Evolutionary conservation across 2,113 vertebrate species (phyloP).

Genomic region (Pipa parva): DNA sequence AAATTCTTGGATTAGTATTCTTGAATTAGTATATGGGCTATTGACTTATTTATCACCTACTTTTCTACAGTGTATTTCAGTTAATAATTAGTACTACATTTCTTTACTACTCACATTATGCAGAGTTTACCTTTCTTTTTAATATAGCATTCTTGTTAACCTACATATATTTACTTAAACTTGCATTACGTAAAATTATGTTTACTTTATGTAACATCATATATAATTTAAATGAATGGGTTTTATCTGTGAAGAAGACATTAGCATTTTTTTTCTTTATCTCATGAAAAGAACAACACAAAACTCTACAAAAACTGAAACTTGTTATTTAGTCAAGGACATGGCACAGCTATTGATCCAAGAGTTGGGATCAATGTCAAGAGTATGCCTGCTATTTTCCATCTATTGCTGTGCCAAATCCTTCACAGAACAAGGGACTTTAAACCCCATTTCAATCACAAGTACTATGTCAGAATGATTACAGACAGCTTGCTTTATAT

Average conservation of each 20-base stretch:
- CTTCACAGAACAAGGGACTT: constrained; percentile 35
- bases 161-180: no score
- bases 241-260: constrained; percentile 15
- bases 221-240: constrained; percentile 10
- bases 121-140: no score
- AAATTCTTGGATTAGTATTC: no score
- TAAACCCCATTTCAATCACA: constrained; percentile 34
- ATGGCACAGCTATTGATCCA: constrained; percentile 45
- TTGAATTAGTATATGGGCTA: no score
- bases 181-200: no score
- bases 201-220: background rate
- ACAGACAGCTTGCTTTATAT: constrained; percentile 45
- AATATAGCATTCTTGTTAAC: no score
- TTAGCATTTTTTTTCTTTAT: constrained; percentile 17
- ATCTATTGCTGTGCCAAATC: constrained; percentile 47
- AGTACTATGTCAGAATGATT: constrained; percentile 30
- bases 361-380: constrained; percentile 50
- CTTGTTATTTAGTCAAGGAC: constrained; percentile 41
- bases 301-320: constrained; percentile 28
- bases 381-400: constrained; percentile 47
- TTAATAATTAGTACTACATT: no score
- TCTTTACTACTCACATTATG: no score
- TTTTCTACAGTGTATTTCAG: no score
- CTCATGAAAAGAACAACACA: constrained; percentile 29
- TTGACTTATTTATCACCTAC: no score